Base-by-base conservation (phyloP, 2,797 vertebrate genomes). In the Hafferia zeledoni region DNA sequence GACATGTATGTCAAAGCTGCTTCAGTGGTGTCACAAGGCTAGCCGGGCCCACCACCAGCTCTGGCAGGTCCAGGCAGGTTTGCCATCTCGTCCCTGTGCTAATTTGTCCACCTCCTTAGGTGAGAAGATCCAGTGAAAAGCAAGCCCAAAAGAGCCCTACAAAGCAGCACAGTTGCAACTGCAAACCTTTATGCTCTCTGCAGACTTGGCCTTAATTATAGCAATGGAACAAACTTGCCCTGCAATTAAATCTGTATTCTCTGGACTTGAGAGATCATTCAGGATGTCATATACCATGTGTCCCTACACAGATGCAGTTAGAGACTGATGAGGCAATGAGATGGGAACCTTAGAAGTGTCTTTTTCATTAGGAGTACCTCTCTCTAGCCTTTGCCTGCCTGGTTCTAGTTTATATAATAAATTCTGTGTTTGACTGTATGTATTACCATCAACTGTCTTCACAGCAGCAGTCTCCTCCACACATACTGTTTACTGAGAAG, bases 161-260 rank as follows among this genome's bases (percentile, higher is more conserved):
- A 28, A 46, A 33, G 35, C 43, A 56, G 24, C 39, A 33, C 11
- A 44, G n/a, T 1, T 13, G 0, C 61, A 79, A 46, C 10, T 37
- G 33, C 9, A 56, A 37, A 49, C 2, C 24, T 47, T 46, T 0
- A 0, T 1, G 0, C 9, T 7, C 27, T 28, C 52, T 64, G 46
- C 19, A 72, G 22, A 9, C 50, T 53, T 55, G 15, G 22, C 24
- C 24, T 84, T 61, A 55, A 25, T 39, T 65, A 44, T 0, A 90
- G 23, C 43, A 17, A 4, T 0, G 7, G 28, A 39, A 52, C 35
- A 76, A 28, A 24, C 43, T 78, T 71, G 8, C 17, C 31, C 47
- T 61, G 33, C 2, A 1, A 31, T 35, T 44, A 17, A 13, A 69
- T 12, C 39, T 33, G 33, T 22, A 17, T 5, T 76, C n/a, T 81